Base-by-base conservation (phyloP, 2,888 invertebrate genomes). In the Megamerina dolium region DNA sequence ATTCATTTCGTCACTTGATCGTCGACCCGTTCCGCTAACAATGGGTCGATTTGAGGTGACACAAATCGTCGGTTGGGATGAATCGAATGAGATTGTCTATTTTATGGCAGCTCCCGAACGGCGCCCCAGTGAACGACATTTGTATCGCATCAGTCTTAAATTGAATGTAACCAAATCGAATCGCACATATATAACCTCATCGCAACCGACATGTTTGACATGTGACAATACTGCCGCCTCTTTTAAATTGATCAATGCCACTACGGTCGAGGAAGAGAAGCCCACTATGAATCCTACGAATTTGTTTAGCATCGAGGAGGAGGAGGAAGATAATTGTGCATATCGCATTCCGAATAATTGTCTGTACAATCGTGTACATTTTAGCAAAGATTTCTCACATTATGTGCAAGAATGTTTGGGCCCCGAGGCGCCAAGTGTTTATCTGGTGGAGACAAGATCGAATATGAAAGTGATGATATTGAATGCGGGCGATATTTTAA, bases 361-460 rank as follows among this genome's bases (percentile, higher is more conserved):
- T 50, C 73, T 79, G 23, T 84, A 78, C 70, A 84, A 83, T 63
- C 75, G 80, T 49, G 75, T 83, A 45, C 74, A 78, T 53, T 84
- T 84, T 60, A 83, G 83, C 68, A 75, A 68, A 46, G 79, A 79
- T 58, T 79, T 70, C 56, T 76, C 77, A 8, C 79, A 77, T 50
- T 80, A 78, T 44, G 77, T 80, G 0, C 80, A 80, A 73, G 87
- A 88, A 63, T 94, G 94, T 68, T 73, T 88, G 52, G 93, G 86
- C 14, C 85, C 85, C 1, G 81, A 81, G 34, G 76, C 83, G 9
- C 85, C 85, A 0, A 80, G 79, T 12, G 76, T 78, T 23, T 78
- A 82, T 64, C 72, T 86, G 44, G 79, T 82, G 48, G 75, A 80
- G 42, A 77, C 80, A 13, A 63, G 73, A 41, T 74, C 73, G 33